Conservation (phyloP, 2,113 vertebrate species). For the Corydoras maculifer region DNA sequence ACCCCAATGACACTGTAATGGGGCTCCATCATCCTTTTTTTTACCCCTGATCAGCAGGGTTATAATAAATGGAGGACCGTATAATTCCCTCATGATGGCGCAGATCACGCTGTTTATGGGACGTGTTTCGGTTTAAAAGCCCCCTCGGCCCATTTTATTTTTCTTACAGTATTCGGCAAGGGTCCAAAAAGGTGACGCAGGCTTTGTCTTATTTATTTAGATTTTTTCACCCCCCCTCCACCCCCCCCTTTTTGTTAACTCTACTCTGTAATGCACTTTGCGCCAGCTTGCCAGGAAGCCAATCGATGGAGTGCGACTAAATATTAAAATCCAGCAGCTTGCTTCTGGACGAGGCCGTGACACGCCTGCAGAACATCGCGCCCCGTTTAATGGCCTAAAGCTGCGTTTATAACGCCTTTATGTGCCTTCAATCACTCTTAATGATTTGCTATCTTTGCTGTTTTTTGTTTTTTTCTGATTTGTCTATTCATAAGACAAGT, state of each 20-base stretch:
- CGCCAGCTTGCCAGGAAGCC: constrained; percentile 5
- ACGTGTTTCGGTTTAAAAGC: not conserved
- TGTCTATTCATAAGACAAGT: too few species aligned
- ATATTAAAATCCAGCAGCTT: not conserved
- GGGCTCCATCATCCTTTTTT: too few species aligned
- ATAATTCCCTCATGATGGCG: too few species aligned
- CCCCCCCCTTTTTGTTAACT: not conserved
- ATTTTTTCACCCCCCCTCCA: not conserved
- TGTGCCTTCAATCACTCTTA: not conserved
- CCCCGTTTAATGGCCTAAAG: not conserved
- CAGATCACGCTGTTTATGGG: too few species aligned
- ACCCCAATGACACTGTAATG: too few species aligned
- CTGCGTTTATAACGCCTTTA: not conserved
- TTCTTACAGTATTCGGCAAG: not conserved
- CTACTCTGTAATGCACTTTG: constrained; percentile 17
- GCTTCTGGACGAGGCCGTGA: not conserved
- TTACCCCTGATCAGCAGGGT: too few species aligned
- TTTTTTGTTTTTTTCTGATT: too few species aligned
- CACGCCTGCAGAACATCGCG: not conserved
- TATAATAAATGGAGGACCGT: too few species aligned
- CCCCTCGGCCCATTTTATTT: not conserved
- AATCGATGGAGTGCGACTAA: constrained; percentile 1
- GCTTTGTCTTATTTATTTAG: not conserved
- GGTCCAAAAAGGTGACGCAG: constrained; percentile 7
- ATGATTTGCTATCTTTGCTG: not conserved